Percentiles rank a stretch among this genome's conserved stretches.
These are phyloP conservation scores for Alligator sinensis DNA, from an alignment of 2,113 vertebrate genomes.

Conservation along the genomic window DNA sequence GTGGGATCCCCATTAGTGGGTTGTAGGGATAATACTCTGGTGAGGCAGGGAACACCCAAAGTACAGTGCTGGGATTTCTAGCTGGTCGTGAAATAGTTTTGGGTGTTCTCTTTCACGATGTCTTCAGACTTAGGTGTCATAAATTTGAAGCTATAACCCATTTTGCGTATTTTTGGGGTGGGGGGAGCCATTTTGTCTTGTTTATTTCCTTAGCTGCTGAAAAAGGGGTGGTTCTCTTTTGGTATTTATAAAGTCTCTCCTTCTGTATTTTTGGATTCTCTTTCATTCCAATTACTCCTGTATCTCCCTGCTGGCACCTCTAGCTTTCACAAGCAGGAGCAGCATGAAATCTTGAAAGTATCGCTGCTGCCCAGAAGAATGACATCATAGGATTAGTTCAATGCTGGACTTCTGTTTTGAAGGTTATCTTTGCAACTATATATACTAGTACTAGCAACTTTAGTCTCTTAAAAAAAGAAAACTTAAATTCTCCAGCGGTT, in stretches of 20 bases:
- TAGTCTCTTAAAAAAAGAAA: background rate
- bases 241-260: background rate
- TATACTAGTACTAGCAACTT: background rate
- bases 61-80: background rate
- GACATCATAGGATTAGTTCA: background rate
- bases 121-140: background rate
- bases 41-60: background rate
- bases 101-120: background rate
- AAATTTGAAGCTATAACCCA: background rate
- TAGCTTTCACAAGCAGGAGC: background rate
- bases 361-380: background rate
- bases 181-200: background rate
- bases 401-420: background rate
- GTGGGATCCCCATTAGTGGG: background rate
- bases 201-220: background rate
- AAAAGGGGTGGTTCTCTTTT: constrained; percentile 9
- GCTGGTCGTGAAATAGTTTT: background rate
- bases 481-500: background rate
- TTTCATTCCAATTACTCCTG: background rate
- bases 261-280: background rate
- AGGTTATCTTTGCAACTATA: background rate
- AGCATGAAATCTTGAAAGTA: background rate
- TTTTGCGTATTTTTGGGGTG: background rate
- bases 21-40: background rate
- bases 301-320: background rate